Conservation (phyloP, 2,888 invertebrate genomes). For the Fragum sueziense region DNA sequence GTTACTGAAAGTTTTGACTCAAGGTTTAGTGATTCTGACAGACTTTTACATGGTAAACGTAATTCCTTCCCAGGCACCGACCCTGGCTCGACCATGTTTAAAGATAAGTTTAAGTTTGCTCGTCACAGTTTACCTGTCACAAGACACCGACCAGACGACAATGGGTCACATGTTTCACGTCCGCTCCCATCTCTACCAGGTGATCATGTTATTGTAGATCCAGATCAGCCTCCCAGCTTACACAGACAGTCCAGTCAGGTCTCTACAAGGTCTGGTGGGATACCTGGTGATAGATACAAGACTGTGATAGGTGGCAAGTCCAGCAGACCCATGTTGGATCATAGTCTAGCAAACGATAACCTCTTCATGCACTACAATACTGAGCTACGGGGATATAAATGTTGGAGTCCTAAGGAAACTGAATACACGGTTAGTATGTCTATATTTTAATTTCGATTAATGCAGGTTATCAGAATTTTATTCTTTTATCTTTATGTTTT, state of each 20-base stretch:
- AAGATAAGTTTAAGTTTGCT: constrained; percentile 11
- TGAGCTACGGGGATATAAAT: constrained; percentile 25
- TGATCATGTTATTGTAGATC: background rate
- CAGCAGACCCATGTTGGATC: constrained; percentile 38
- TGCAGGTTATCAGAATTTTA: background rate
- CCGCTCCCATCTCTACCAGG: background rate
- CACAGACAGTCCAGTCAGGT: background rate
- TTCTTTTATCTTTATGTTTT: background rate
- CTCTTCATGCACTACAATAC: constrained; percentile 44
- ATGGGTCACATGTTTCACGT: background rate
- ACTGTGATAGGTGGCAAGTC: constrained; percentile 47
- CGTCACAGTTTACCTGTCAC: background rate
- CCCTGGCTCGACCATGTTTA: background rate
- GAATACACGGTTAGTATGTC: constrained; percentile 53
- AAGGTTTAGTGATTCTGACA: background rate
- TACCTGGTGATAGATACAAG: constrained; percentile 25
- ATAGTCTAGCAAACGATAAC: constrained; percentile 39
- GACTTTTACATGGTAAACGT: constrained; percentile 1
- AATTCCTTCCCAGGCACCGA: background rate
- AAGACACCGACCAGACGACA: background rate
- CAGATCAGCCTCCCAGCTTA: background rate
- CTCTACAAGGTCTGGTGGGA: background rate
- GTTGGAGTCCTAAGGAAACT: constrained; percentile 55
- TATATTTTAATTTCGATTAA: too few relatives aligned
- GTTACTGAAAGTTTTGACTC: background rate